Evolutionary conservation across 2,113 vertebrate species (phyloP).

Genomic region (Micronycteris hirsuta): DNA sequence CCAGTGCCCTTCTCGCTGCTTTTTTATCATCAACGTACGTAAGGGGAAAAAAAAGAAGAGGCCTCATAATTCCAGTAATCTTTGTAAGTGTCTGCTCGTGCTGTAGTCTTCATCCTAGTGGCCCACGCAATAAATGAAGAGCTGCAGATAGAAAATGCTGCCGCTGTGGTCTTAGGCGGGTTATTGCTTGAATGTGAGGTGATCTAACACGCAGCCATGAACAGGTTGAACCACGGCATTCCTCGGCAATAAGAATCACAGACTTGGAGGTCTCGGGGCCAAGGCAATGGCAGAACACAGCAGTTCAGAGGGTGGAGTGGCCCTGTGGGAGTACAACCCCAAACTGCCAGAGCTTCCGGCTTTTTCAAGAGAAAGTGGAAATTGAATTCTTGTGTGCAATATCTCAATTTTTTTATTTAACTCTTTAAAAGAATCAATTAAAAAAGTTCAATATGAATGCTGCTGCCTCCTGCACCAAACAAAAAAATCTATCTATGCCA

Average conservation of each 20-base stretch:
- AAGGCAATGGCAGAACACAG: accelerated
- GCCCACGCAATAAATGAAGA: background rate
- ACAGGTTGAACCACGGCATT: background rate
- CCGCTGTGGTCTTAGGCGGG: background rate
- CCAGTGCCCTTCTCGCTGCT: background rate
- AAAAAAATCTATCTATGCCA: background rate
- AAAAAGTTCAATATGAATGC: background rate
- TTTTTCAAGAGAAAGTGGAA: background rate
- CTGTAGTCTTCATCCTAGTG: background rate
- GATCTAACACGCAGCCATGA: background rate
- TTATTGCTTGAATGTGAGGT: background rate
- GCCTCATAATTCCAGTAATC: background rate
- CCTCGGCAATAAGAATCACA: background rate
- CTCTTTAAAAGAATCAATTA: background rate
- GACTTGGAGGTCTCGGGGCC: background rate
- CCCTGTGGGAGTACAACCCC: background rate
- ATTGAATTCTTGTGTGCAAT: background rate
- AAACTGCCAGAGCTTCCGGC: background rate
- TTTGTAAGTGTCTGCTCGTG: background rate
- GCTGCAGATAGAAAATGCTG: background rate
- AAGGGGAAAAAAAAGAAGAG: background rate
- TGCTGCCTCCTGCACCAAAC: background rate
- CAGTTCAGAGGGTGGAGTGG: background rate
- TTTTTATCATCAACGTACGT: background rate
- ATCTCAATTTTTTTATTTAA: background rate